Conservation (phyloP, 2,797 vertebrate species). For the Macropus fuliginosus region DNA sequence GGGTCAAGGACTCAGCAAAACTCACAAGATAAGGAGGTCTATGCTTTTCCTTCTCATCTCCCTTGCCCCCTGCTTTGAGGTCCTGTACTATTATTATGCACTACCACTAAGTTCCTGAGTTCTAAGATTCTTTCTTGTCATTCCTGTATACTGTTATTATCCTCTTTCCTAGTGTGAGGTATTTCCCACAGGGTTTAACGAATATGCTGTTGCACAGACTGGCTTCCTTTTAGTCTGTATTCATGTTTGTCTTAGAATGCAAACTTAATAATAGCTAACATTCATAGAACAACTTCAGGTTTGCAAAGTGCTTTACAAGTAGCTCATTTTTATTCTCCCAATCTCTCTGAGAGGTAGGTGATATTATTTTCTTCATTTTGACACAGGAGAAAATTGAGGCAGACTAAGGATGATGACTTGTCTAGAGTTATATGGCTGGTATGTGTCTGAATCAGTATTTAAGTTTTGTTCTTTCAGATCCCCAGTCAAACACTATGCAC, state of each 20-base stretch:
- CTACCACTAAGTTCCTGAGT: neutral
- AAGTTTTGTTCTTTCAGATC: neutral
- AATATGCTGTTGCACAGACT: neutral
- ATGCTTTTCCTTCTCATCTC: neutral
- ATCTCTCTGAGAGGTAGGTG: neutral
- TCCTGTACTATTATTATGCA: neutral
- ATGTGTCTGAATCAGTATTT: neutral
- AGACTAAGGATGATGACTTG: neutral
- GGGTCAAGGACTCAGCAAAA: neutral
- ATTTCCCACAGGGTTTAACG: conserved; percentile 6
- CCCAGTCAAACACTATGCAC: neutral
- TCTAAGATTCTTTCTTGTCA: neutral
- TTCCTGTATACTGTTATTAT: neutral
- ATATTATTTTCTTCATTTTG: neutral
- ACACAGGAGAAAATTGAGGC: neutral
- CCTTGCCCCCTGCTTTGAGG: neutral
- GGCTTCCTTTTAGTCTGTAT: neutral
- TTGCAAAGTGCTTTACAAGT: neutral
- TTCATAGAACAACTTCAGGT: neutral
- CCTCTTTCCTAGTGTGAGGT: neutral
- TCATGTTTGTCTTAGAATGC: conserved; percentile 42
- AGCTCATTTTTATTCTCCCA: neutral
- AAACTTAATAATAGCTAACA: neutral
- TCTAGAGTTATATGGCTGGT: neutral
- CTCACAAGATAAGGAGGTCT: neutral